These are phyloP conservation scores for Myiozetetes cayanensis DNA, from an alignment of 2,113 vertebrate genomes.

Conservation along the genomic window DNA sequence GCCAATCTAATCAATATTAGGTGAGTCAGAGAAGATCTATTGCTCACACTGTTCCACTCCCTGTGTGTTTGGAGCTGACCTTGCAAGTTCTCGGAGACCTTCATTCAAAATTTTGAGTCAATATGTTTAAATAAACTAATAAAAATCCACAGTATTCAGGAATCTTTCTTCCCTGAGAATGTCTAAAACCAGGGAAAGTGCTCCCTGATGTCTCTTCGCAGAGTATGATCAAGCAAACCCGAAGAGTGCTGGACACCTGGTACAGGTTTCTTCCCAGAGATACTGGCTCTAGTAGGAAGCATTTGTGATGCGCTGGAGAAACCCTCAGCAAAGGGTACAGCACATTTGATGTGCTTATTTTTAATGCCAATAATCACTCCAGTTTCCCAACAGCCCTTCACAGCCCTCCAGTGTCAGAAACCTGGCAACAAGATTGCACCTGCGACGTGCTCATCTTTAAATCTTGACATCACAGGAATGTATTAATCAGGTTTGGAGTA, in stretches of 20 bases:
- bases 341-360: background rate
- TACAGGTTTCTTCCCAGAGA: background rate
- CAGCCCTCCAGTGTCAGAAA: background rate
- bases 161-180: background rate
- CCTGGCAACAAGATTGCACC: background rate
- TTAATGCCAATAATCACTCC: background rate
- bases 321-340: background rate
- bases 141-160: background rate
- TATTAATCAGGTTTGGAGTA: background rate
- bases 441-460: background rate
- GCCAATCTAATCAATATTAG: background rate
- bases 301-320: background rate
- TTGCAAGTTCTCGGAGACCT: background rate
- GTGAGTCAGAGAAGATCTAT: background rate
- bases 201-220: background rate
- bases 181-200: background rate
- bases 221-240: background rate
- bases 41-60: background rate
- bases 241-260: accelerated
- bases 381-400: background rate
- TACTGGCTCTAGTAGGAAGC: background rate
- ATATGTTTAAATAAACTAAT: background rate
- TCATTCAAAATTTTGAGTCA: background rate
- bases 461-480: background rate
- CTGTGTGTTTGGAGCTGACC: background rate